phyloP scores from a whole-genome alignment of 2,797 vertebrate genomes.

The Dermochelys coriacea region DNA sequence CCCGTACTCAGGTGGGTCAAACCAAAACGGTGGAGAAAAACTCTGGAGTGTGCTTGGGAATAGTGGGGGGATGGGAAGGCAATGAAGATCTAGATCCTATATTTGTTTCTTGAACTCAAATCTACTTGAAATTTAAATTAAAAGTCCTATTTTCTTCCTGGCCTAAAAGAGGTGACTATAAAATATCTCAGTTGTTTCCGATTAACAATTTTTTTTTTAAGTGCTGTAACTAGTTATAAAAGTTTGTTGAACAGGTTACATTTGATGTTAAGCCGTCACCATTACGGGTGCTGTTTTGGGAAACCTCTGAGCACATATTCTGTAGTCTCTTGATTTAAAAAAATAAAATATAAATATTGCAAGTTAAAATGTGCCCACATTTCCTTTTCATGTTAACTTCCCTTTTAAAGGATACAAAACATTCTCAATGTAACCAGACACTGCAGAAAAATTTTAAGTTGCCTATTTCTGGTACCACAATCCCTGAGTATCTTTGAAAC shows the following conservation, averaged over 20 bases:
- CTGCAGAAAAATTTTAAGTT: background rate
- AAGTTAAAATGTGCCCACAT: background rate
- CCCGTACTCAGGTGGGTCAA: background rate
- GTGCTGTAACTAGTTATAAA: background rate
- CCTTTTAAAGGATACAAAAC: background rate
- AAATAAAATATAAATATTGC: background rate
- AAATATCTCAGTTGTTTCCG: background rate
- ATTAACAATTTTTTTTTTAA: background rate
- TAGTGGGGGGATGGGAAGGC: background rate
- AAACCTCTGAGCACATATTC: background rate
- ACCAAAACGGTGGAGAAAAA: slow-evolving; percentile 1
- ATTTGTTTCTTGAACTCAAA: background rate
- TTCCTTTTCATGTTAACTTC: background rate
- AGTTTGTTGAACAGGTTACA: background rate
- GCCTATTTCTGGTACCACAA: background rate
- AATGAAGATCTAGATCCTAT: background rate
- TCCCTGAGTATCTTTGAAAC: background rate
- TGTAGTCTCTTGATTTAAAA: background rate
- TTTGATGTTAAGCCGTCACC: background rate
- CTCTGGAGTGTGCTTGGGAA: background rate
- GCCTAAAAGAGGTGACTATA: background rate
- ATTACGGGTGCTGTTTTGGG: background rate
- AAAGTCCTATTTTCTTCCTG: background rate
- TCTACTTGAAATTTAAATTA: background rate
- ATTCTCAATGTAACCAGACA: background rate